Conservation (phyloP, 2,113 vertebrate species). For the Caracal caracal region DNA sequence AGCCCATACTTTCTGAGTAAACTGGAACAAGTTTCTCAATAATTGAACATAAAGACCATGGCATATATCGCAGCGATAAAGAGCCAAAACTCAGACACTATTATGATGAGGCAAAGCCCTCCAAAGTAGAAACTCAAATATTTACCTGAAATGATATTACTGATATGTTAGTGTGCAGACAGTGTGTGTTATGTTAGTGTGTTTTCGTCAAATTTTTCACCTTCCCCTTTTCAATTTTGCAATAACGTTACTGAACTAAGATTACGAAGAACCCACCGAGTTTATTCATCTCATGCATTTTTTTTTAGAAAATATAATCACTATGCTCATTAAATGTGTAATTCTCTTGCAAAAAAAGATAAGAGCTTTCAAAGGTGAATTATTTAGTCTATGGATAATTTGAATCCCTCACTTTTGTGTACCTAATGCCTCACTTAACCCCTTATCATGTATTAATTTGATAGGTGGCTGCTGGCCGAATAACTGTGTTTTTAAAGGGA, state of each 20-base stretch:
- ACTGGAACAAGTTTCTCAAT: background rate
- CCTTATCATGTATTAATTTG: background rate
- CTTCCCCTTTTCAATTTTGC: background rate
- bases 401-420: background rate
- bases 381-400: conserved; percentile 20
- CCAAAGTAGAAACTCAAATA: background rate
- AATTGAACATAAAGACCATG: background rate
- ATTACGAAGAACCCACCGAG: background rate
- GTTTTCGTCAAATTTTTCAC: background rate
- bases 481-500: background rate
- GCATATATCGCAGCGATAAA: background rate
- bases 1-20: background rate
- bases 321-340: background rate
- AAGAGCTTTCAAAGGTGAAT: background rate
- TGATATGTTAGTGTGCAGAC: background rate
- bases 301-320: background rate
- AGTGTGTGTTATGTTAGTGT: background rate
- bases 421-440: background rate
- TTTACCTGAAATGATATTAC: background rate
- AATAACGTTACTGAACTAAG: background rate
- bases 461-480: background rate
- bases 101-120: background rate
- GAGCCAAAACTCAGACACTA: background rate
- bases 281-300: background rate
- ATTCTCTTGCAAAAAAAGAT: background rate